Conservation (phyloP, 2,797 vertebrate species). For the Trachops cirrhosus region DNA sequence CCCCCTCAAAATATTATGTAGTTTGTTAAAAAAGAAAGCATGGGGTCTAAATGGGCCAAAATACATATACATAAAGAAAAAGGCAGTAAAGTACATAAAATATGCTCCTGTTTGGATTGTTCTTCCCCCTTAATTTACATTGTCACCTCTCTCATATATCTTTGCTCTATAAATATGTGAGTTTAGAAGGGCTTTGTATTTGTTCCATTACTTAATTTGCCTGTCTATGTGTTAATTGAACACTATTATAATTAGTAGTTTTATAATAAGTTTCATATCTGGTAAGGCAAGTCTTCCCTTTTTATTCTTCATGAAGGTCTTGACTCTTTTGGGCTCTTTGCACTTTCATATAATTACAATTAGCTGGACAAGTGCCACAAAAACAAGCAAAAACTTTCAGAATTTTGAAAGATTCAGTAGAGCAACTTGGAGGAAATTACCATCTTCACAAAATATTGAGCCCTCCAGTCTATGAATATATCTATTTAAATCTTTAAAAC, state of each 20-base stretch:
- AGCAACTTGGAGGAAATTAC: not conserved
- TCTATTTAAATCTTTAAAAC: not conserved
- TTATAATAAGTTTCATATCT: not conserved
- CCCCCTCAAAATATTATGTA: not conserved
- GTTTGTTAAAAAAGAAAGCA: not conserved
- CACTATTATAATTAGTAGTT: not conserved
- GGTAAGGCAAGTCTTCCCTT: not conserved
- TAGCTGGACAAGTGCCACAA: not conserved
- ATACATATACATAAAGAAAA: not conserved
- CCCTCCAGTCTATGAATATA: not conserved
- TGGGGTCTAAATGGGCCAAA: not conserved
- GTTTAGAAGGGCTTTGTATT: not conserved
- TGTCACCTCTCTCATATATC: not conserved
- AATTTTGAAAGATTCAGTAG: slow-evolving; percentile 14
- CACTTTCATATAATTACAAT: slow-evolving; percentile 5
- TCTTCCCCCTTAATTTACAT: not conserved
- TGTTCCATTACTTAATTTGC: not conserved
- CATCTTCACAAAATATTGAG: not conserved
- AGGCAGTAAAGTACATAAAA: not conserved
- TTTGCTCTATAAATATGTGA: not conserved
- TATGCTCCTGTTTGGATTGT: not conserved
- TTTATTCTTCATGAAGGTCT: not conserved
- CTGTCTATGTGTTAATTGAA: not conserved
- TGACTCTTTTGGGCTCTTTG: not conserved
- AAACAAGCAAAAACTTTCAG: not conserved